These are phyloP conservation scores for Crotalus helleri DNA, from an alignment of 2,113 vertebrate genomes.

Conservation along the genomic window DNA sequence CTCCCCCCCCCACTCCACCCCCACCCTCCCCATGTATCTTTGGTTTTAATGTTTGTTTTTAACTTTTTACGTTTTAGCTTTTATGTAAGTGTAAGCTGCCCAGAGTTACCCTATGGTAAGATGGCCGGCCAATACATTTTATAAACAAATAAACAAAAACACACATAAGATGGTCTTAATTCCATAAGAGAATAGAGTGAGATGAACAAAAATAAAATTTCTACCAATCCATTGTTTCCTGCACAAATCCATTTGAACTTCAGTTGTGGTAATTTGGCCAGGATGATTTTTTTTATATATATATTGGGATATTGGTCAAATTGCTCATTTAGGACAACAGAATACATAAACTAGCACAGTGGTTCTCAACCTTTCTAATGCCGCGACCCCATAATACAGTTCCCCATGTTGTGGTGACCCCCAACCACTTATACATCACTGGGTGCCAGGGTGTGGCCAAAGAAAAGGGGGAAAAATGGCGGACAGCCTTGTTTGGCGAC, in stretches of 20 bases:
- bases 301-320: background rate
- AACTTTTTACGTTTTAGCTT: background rate
- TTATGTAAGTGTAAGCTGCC: background rate
- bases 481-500: no score
- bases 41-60: background rate
- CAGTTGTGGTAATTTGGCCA: background rate
- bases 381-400: no score
- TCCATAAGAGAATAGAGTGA: background rate
- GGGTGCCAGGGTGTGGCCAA: no score
- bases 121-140: background rate
- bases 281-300: background rate
- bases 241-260: background rate
- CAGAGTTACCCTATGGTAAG: background rate
- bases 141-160: background rate
- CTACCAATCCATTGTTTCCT: background rate
- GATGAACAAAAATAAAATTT: background rate
- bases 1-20: no score
- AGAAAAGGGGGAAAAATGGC: no score
- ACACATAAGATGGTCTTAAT: background rate
- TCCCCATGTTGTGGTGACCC: no score
- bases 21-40: no score
- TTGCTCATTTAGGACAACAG: background rate
- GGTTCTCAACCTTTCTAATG: no score
- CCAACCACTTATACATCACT: no score
- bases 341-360: background rate